Conservation (phyloP, 2,113 vertebrate genomes). For the Zeus faber region DNA sequence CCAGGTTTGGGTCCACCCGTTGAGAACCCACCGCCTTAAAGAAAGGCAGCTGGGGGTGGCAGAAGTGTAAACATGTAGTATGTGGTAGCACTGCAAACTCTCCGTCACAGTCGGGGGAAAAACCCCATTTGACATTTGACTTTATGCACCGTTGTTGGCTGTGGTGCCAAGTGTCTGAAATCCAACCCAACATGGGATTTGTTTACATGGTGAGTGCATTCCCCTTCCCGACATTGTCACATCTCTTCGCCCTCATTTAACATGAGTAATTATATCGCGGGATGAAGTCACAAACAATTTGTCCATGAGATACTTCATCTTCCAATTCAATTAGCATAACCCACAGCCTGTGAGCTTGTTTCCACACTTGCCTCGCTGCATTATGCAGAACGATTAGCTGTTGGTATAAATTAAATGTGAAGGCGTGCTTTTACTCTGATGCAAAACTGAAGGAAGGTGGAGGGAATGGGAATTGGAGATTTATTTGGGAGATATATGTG, state of each 20-base stretch:
- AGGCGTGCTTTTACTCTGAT: slow-evolving; percentile 36
- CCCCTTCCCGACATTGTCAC: slow-evolving; percentile 31
- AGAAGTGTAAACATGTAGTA: too few species aligned
- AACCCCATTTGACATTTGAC: too few species aligned
- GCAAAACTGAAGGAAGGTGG: slow-evolving; percentile 30
- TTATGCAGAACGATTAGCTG: slow-evolving; percentile 60
- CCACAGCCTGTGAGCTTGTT: slow-evolving; percentile 58
- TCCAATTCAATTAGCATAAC: slow-evolving; percentile 69
- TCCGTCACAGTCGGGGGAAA: too few species aligned
- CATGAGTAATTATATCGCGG: slow-evolving; percentile 59
- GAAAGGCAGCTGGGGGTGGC: too few species aligned
- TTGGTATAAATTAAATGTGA: slow-evolving; percentile 60
- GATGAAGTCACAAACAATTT: slow-evolving; percentile 64
- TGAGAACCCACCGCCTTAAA: too few species aligned
- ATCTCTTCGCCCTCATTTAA: slow-evolving; percentile 54
- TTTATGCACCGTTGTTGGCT: too few species aligned
- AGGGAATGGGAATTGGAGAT: too few species aligned
- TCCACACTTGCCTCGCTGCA: slow-evolving; percentile 56
- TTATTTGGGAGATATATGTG: too few species aligned
- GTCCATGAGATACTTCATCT: slow-evolving; percentile 54
- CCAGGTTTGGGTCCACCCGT: too few species aligned
- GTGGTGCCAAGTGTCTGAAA: too few species aligned
- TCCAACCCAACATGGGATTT: slow-evolving; percentile 19
- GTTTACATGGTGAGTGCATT: slow-evolving; percentile 37
- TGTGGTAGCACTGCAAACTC: too few species aligned